Evolutionary conservation across 2,797 vertebrate genomes (phyloP).

Genomic region (Danionella dracula): DNA sequence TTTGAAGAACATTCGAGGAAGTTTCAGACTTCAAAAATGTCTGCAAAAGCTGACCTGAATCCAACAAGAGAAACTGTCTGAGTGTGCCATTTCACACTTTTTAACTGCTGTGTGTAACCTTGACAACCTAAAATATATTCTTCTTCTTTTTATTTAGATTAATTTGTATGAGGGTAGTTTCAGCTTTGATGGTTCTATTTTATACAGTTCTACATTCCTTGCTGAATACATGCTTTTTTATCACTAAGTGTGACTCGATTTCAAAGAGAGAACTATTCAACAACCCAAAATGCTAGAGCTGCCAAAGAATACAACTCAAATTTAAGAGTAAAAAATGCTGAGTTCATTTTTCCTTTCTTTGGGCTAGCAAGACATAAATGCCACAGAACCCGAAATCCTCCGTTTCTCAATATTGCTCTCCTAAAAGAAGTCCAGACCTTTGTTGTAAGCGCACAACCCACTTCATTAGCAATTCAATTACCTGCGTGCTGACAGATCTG

Average conservation of each 20-base stretch:
- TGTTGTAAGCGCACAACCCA: constrained; percentile 12
- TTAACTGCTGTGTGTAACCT: no score
- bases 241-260: neutral
- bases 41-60: constrained; percentile 2
- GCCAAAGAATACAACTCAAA: neutral
- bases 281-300: neutral
- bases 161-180: no score
- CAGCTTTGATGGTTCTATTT: no score
- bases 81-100: neutral
- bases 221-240: neutral
- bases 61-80: constrained; percentile 4
- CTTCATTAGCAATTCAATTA: constrained; percentile 70
- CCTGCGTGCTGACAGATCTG: constrained; percentile 89
- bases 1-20: constrained; percentile 12
- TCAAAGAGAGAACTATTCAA: neutral
- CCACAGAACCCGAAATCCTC: neutral
- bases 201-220: no score
- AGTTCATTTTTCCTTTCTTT: neutral
- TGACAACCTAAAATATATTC: no score
- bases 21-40: constrained; percentile 5
- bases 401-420: constrained; percentile 2
- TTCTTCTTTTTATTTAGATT: no score
- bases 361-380: neutral
- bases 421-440: constrained; percentile 6
- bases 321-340: constrained; percentile 5